A percentile compares a stretch with the other conserved stretches of the same genome.
phyloP scores from a whole-genome alignment of 2,113 vertebrate genomes.

The Nettapus auritus region DNA sequence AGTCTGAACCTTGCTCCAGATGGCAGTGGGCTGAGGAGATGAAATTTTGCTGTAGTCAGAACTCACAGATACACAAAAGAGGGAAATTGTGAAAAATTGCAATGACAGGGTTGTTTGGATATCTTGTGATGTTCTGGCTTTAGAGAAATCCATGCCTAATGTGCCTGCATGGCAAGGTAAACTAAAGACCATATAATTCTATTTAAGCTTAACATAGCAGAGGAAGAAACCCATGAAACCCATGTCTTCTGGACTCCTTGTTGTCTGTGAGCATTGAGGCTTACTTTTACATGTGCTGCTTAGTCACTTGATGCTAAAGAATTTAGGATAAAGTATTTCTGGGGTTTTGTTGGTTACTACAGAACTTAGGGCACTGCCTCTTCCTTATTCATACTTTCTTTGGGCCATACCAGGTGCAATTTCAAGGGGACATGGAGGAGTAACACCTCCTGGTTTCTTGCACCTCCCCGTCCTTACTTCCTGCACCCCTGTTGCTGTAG shows the following conservation, averaged over 20 bases:
- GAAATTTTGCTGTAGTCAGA: conserved; percentile 52
- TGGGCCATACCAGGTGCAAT: not conserved
- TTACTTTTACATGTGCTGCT: not conserved
- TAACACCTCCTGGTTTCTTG: not conserved
- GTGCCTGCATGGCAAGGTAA: conserved; percentile 53
- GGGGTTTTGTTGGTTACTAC: not conserved
- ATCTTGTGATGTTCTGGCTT: conserved; percentile 58
- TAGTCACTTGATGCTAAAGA: not conserved
- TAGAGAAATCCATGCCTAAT: conserved; percentile 65
- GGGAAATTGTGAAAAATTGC: conserved; percentile 65
- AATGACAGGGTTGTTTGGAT: conserved; percentile 62
- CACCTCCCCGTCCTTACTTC: not conserved
- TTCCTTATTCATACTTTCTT: not conserved
- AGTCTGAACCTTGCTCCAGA: conserved; percentile 68
- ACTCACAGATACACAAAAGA: conserved; percentile 50
- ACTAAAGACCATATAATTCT: conserved; percentile 58
- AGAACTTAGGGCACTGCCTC: not conserved
- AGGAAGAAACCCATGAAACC: not conserved
- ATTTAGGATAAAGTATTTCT: not conserved
- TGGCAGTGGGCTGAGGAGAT: conserved; percentile 61
- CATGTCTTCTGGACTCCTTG: not conserved
- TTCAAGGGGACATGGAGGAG: not conserved
- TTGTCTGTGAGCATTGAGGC: not conserved
- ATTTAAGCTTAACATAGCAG: not conserved
- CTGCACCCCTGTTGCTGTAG: not conserved